These are phyloP conservation scores for Hippocampus guttulatus DNA, from an alignment of 2,113 vertebrate genomes.

Conservation along the genomic window DNA sequence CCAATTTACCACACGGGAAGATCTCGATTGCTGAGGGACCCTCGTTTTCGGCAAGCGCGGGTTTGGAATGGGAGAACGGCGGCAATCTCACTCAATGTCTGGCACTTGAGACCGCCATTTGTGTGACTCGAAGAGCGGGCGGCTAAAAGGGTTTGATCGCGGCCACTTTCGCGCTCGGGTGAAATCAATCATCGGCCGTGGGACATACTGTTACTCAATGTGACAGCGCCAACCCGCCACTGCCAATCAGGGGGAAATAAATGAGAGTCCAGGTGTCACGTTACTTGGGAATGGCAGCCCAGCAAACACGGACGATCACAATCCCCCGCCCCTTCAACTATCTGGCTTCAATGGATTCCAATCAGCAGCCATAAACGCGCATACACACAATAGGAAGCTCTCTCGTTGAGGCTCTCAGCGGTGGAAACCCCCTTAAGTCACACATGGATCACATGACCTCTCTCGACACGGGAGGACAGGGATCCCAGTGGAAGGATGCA, in stretches of 20 bases:
- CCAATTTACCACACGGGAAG: constrained; percentile 33
- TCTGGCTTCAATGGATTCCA: constrained; percentile 38
- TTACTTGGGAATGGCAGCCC: constrained; percentile 41
- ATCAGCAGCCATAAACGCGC: constrained; percentile 2
- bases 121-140: constrained; percentile 5
- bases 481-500: constrained; percentile 60
- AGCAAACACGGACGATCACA: constrained; percentile 39
- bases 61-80: constrained; percentile 11
- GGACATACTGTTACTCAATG: constrained; percentile 8
- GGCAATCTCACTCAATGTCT: constrained; percentile 7
- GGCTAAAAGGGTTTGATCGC: constrained; percentile 35
- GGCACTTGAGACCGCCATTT: constrained; percentile 17
- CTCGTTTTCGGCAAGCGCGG: not conserved
- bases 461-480: constrained; percentile 57
- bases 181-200: constrained; percentile 29
- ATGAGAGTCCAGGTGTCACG: constrained; percentile 20
- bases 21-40: constrained; percentile 24
- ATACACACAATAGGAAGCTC: constrained; percentile 24
- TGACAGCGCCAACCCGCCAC: constrained; percentile 20
- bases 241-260: constrained; percentile 25
- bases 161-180: constrained; percentile 16
- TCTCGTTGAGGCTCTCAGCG: constrained; percentile 33
- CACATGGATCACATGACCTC: constrained; percentile 67
- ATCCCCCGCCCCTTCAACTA: constrained; percentile 43
- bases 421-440: constrained; percentile 67